Evolutionary conservation across 2,797 vertebrate genomes (phyloP).

Genomic region (Pelochelys cantorii): DNA sequence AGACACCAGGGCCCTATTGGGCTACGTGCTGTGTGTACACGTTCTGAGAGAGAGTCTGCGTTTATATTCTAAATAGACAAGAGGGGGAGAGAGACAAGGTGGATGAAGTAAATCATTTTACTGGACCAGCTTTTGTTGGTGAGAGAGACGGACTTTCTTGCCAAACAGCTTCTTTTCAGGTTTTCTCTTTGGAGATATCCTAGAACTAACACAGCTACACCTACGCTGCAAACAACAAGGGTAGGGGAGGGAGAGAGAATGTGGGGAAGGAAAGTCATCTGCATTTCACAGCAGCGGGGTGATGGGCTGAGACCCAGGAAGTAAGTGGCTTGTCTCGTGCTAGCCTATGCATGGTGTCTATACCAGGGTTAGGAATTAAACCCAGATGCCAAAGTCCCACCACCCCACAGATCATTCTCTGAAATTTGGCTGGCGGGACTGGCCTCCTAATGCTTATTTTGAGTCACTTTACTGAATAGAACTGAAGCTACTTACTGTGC

Average conservation of each 20-base stretch:
- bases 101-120: neutral
- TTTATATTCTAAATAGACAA: neutral
- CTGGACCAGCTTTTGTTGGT: neutral
- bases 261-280: neutral
- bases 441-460: neutral
- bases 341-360: neutral
- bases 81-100: neutral
- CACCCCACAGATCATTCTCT: neutral
- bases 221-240: too few species aligned
- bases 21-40: neutral
- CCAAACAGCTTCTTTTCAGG: neutral
- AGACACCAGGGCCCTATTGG: neutral
- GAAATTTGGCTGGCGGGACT: rapidly evolving
- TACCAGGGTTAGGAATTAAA: neutral
- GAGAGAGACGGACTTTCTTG: neutral
- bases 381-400: too few species aligned
- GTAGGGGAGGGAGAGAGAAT: too few species aligned
- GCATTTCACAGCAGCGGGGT: neutral
- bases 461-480: neutral
- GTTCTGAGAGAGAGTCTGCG: neutral
- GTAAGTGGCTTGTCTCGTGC: neutral
- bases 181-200: too few species aligned
- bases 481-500: neutral
- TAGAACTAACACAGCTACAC: too few species aligned
- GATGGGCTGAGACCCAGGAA: neutral